Conservation (phyloP, 1,140 invertebrate species). For the Drosophila santomea region DNA sequence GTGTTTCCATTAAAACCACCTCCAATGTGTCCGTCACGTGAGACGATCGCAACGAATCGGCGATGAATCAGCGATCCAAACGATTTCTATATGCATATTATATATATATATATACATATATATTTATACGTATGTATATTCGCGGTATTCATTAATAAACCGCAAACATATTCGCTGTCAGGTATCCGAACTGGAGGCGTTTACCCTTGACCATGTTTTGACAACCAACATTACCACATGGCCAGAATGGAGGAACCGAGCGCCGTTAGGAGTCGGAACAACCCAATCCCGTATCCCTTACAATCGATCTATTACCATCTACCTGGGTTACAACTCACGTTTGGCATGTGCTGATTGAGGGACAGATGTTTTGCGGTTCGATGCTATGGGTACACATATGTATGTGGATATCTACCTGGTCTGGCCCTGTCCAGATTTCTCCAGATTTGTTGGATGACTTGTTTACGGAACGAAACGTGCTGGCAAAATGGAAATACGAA, state of each 20-base stretch:
- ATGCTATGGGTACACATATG: neutral
- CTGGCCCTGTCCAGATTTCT: conserved; percentile 43
- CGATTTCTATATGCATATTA: conserved; percentile 15
- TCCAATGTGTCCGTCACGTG: conserved; percentile 52
- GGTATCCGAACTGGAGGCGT: conserved; percentile 6
- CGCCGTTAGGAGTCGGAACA: conserved; percentile 49
- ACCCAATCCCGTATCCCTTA: conserved; percentile 4
- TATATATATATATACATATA: neutral
- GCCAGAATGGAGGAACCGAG: neutral
- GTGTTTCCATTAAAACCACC: conserved; percentile 55
- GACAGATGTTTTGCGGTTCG: conserved; percentile 65
- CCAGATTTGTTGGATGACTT: conserved; percentile 46
- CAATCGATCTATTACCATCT: conserved; percentile 26
- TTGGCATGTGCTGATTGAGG: conserved; percentile 48
- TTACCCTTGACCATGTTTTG: conserved; percentile 77
- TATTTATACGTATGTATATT: conserved; percentile 22
- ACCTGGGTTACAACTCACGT: conserved; percentile 60
- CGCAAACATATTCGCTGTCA: conserved; percentile 31
- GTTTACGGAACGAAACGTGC: conserved; percentile 43
- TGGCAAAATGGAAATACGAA: conserved; percentile 40
- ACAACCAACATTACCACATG: conserved; percentile 36
- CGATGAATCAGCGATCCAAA: conserved; percentile 40
- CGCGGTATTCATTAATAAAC: conserved; percentile 30
- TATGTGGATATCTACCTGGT: conserved; percentile 31
- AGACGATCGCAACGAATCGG: conserved; percentile 16